phyloP scores from a whole-genome alignment of 1,140 invertebrate species.

The Drosophila cardini region DNA sequence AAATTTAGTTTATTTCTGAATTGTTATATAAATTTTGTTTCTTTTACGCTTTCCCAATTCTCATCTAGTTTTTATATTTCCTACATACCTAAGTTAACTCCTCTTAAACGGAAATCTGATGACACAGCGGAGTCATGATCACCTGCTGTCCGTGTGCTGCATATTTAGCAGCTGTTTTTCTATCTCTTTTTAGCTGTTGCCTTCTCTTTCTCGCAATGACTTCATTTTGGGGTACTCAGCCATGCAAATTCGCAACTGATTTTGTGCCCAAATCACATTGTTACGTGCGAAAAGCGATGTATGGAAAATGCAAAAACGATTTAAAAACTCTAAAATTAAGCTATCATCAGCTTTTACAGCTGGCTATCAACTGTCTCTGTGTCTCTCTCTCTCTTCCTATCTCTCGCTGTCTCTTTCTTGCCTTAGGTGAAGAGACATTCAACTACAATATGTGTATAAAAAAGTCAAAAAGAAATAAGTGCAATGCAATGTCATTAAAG shows the following conservation, averaged over 20 bases:
- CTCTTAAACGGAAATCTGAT: slow-evolving; percentile 26
- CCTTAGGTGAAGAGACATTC: slow-evolving; percentile 31
- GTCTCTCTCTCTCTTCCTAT: slow-evolving; percentile 1
- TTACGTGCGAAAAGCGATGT: slow-evolving; percentile 35
- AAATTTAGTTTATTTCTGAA: neutral
- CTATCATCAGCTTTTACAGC: slow-evolving; percentile 79
- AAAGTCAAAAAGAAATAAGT: slow-evolving; percentile 75
- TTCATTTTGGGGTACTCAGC: slow-evolving; percentile 63
- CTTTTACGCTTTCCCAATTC: neutral
- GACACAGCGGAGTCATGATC: slow-evolving; percentile 41
- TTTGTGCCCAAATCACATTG: slow-evolving; percentile 75
- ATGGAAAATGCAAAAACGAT: slow-evolving; percentile 71
- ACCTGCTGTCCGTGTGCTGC: slow-evolving; percentile 46
- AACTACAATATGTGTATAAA: slow-evolving; percentile 51
- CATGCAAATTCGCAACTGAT: slow-evolving; percentile 80
- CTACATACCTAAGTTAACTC: neutral
- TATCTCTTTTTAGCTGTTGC: neutral
- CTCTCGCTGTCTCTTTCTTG: neutral
- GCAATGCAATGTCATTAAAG: slow-evolving; percentile 82
- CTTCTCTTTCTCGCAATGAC: slow-evolving; percentile 54
- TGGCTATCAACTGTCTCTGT: slow-evolving; percentile 54
- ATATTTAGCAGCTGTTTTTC: slow-evolving; percentile 53
- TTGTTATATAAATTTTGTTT: neutral
- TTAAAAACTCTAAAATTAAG: slow-evolving; percentile 82
- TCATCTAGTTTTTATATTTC: neutral